Conservation (phyloP, 2,797 vertebrate genomes). For the Mionectes olivaceus region DNA sequence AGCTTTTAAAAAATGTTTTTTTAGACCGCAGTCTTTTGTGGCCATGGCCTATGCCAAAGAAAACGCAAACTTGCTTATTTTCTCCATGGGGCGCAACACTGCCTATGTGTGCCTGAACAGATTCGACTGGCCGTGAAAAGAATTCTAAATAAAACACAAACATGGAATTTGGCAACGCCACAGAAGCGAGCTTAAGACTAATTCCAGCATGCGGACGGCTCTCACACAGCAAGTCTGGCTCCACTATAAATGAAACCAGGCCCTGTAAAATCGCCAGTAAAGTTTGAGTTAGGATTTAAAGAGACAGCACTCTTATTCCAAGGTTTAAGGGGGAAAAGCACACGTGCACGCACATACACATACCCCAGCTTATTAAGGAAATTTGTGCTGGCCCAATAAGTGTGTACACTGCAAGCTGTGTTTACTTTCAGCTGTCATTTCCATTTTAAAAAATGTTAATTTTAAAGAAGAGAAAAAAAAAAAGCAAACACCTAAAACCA, state of each 20-base stretch:
- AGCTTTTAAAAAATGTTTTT: constrained; percentile 85
- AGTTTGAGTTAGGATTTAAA: constrained; percentile 80
- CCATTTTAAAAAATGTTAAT: constrained; percentile 37
- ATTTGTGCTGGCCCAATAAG: constrained; percentile 66
- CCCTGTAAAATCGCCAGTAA: constrained; percentile 87
- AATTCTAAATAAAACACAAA: constrained; percentile 90
- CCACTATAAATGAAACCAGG: constrained; percentile 94
- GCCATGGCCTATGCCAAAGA: constrained; percentile 83
- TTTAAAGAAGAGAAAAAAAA: background rate
- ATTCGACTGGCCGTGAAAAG: constrained; percentile 87
- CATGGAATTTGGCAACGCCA: constrained; percentile 87
- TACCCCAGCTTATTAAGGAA: constrained; percentile 54
- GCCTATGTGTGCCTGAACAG: constrained; percentile 84
- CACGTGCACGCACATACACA: background rate
- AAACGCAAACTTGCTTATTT: constrained; percentile 87
- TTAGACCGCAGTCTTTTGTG: constrained; percentile 86
- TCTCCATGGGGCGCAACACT: constrained; percentile 83
- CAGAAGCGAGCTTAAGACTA: constrained; percentile 87
- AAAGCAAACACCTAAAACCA: background rate
- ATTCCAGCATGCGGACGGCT: constrained; percentile 88
- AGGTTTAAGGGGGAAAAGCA: background rate
- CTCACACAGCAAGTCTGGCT: constrained; percentile 91
- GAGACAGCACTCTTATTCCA: constrained; percentile 74
- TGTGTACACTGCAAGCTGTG: constrained; percentile 62
- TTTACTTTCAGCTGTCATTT: constrained; percentile 69